These are phyloP conservation scores for Drosophila orena DNA, from an alignment of 1,140 invertebrate species.

Conservation along the genomic window DNA sequence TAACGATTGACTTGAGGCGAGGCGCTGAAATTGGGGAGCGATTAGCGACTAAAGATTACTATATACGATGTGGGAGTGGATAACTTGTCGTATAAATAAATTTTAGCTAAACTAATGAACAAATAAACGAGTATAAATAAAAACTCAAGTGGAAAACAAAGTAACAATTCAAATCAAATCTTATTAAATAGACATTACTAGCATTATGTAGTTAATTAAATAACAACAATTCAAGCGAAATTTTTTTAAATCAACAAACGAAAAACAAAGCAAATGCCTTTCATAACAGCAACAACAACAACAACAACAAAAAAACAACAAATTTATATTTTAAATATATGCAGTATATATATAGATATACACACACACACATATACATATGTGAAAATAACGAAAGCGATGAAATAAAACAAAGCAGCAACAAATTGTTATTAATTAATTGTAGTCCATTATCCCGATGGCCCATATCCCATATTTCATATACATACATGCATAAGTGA, in stretches of 20 bases:
- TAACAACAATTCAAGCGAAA: constrained; percentile 61
- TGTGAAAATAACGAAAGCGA: constrained; percentile 11
- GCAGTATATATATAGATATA: constrained; percentile 61
- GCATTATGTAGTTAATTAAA: constrained; percentile 74
- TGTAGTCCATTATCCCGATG: constrained; percentile 36
- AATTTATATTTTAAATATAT: constrained; percentile 77
- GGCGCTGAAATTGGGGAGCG: neutral
- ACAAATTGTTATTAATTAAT: constrained; percentile 59
- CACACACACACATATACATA: constrained; percentile 25
- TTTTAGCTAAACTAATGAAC: constrained; percentile 48
- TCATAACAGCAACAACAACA: constrained; percentile 58
- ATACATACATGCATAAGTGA: constrained; percentile 3
- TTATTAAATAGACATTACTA: constrained; percentile 73
- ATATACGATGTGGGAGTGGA: constrained; percentile 36
- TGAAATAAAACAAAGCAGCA: constrained; percentile 41
- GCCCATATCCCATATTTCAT: constrained; percentile 5
- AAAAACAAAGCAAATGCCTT: constrained; percentile 65
- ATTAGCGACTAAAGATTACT: constrained; percentile 14
- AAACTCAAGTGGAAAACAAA: constrained; percentile 56
- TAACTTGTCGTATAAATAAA: constrained; percentile 45
- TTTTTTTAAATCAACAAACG: constrained; percentile 56
- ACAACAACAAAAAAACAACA: constrained; percentile 45
- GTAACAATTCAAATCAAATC: constrained; percentile 77
- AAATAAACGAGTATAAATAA: constrained; percentile 33
- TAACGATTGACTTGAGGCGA: constrained; percentile 27